Base-by-base conservation (phyloP, 2,113 vertebrate genomes). In the Monopterus albus region DNA sequence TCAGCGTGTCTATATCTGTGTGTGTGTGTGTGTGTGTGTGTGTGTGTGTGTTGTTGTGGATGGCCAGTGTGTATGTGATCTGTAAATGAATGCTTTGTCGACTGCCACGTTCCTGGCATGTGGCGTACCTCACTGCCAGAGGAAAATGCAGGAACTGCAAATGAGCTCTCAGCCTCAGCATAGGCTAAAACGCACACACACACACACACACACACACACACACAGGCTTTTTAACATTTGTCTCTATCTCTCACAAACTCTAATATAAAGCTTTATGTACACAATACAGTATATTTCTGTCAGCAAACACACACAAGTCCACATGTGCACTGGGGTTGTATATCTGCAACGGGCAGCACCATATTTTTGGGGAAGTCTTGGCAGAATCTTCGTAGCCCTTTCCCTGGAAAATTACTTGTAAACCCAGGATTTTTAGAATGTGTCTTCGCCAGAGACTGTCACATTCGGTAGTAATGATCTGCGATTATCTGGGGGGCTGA, bases 61-160 rank as follows among this genome's bases (percentile, higher is more conserved):
- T 61, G 55, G 15, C 29, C 80, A 57, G 86, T 79, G 88, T 84
- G 88, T 83, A 39, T 84, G 88, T 75, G 87, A 90, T 89, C 88
- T 86, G 89, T 88, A 88, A 90, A 90, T 82, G 70, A 86, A 87
- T 84, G 77, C 85, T 55, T 80, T 63, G 75, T 71, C 43, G 49
- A 67, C 70, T 70, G 83, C 88, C 91, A 91, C 88, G 80, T 81
- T 92, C 85, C 85, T 33, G 85, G 88, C 89, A 84, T 89, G 89
- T 91, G 90, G 88, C 82, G 35, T 51, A 78, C 63, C 82, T 91
- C 88, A 50, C 75, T 75, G 81, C 76, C 59, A 53, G 57, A 74
- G 75, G 56, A 53, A 78, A 81, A 59, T 35, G 57, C 62, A 89
- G 59, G 67, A 81, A 85, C 78, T 90, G 85, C 82, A 89, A 91